Evolutionary conservation across 2,797 vertebrate species (phyloP).

Genomic region (Numenius phaeopus): DNA sequence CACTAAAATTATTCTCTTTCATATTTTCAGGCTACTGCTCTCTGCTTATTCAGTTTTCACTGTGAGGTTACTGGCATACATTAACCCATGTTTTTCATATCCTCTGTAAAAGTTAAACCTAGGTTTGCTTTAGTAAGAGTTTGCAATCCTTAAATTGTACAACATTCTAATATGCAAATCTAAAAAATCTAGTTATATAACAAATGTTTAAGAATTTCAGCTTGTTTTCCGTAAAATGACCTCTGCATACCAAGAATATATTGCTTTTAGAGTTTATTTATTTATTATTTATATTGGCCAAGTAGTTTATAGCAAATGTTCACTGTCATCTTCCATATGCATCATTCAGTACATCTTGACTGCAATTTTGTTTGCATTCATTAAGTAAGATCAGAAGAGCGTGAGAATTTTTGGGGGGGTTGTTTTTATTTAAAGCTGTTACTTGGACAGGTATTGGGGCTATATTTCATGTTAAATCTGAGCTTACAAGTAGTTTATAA

Average conservation of each 20-base stretch:
- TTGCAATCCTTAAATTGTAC: background rate
- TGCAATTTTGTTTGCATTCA: background rate
- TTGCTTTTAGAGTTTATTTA: background rate
- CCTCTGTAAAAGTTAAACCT: background rate
- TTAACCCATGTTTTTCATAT: background rate
- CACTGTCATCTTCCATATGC: background rate
- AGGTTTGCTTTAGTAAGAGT: background rate
- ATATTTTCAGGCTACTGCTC: background rate
- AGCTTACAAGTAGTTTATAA: background rate
- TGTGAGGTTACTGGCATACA: background rate
- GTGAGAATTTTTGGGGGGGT: rapidly evolving
- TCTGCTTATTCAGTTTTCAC: background rate
- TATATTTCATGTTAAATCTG: background rate
- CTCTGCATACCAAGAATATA: background rate
- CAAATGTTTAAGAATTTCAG: background rate
- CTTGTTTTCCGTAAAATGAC: background rate
- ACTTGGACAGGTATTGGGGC: background rate
- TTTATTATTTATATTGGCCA: background rate
- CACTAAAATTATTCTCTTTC: background rate
- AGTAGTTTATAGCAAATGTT: background rate
- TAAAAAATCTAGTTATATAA: background rate
- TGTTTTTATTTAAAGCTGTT: background rate
- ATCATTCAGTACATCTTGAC: background rate
- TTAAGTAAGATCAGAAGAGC: rapidly evolving
- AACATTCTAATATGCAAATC: background rate